Evolutionary conservation across 1,140 invertebrate genomes (phyloP).

Genomic region (Meloidogyne exigua): DNA sequence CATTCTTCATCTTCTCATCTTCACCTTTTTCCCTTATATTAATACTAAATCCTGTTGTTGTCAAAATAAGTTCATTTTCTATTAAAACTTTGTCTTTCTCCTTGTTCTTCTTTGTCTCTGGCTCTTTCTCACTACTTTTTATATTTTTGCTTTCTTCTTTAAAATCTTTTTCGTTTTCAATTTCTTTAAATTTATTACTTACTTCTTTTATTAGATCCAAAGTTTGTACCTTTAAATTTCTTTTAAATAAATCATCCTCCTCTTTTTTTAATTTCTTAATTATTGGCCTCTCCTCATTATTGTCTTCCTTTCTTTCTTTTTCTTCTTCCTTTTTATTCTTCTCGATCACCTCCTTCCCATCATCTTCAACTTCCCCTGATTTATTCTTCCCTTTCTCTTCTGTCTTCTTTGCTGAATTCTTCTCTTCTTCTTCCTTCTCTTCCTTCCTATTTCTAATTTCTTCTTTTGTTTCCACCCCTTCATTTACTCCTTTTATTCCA

Average conservation of each 20-base stretch:
- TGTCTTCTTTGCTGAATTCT: not conserved
- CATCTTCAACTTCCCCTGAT: not conserved
- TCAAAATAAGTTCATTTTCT: not conserved
- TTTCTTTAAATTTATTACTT: not conserved
- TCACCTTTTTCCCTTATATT: not conserved
- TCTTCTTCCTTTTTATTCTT: not conserved
- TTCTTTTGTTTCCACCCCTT: not conserved
- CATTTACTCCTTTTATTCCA: not conserved
- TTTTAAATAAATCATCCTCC: not conserved
- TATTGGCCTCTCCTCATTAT: not conserved
- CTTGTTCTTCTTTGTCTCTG: not conserved
- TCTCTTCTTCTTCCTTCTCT: not conserved
- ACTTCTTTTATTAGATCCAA: not conserved
- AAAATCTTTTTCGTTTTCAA: not conserved
- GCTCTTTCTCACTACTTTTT: not conserved
- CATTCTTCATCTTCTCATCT: not conserved
- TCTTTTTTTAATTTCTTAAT: slow-evolving; percentile 4
- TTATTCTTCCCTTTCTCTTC: not conserved
- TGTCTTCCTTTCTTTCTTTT: not conserved
- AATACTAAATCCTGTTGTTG: not conserved
- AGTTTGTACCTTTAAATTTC: not conserved
- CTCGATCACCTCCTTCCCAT: not conserved
- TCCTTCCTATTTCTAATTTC: not conserved
- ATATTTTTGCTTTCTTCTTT: not conserved
- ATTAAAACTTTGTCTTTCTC: no score